Percentiles rank a stretch among this genome's conserved stretches.
Conservation (phyloP, 35 echinoderm and acorn worm genomes). For the Lytechinus variegatus region DNA sequence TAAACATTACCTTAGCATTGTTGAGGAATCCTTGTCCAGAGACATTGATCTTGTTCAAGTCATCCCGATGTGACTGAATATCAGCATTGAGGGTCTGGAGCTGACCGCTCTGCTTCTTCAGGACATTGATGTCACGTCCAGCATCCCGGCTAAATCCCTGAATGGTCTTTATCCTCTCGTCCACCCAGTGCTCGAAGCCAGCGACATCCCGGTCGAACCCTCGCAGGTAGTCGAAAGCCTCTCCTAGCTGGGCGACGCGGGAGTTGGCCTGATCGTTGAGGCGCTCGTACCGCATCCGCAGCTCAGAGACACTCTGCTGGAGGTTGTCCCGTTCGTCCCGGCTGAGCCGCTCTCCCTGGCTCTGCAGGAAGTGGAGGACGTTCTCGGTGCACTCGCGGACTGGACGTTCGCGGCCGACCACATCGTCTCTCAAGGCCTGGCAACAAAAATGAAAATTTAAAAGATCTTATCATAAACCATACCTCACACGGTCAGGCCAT, state of each 20-base stretch:
- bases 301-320: slow-evolving; percentile 76
- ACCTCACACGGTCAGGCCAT: neutral
- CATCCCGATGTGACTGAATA: slow-evolving; percentile 65
- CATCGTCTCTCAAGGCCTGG: slow-evolving; percentile 78
- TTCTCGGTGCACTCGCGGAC: slow-evolving; percentile 75
- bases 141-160: slow-evolving; percentile 76
- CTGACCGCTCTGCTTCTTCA: slow-evolving; percentile 86
- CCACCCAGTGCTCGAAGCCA: slow-evolving; percentile 82
- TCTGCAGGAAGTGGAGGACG: slow-evolving; percentile 74
- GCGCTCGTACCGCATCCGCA: slow-evolving; percentile 85
- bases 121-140: slow-evolving; percentile 79
- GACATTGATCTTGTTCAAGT: slow-evolving; percentile 74
- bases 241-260: slow-evolving; percentile 70
- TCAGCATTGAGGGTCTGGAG: slow-evolving; percentile 77
- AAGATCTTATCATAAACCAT: neutral
- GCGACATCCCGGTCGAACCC: slow-evolving; percentile 85
- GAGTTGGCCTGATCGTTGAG: slow-evolving; percentile 81
- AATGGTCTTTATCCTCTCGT: slow-evolving; percentile 63
- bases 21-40: slow-evolving; percentile 83
- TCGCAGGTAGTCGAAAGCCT: slow-evolving; percentile 74
- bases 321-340: slow-evolving; percentile 72
- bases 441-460: too few species aligned
- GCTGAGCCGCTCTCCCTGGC: slow-evolving; percentile 73
- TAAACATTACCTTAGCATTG: slow-evolving; percentile 78
- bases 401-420: slow-evolving; percentile 59